Base-by-base conservation (phyloP, 2,888 invertebrate genomes). In the Habroteleia sp. region DNA sequence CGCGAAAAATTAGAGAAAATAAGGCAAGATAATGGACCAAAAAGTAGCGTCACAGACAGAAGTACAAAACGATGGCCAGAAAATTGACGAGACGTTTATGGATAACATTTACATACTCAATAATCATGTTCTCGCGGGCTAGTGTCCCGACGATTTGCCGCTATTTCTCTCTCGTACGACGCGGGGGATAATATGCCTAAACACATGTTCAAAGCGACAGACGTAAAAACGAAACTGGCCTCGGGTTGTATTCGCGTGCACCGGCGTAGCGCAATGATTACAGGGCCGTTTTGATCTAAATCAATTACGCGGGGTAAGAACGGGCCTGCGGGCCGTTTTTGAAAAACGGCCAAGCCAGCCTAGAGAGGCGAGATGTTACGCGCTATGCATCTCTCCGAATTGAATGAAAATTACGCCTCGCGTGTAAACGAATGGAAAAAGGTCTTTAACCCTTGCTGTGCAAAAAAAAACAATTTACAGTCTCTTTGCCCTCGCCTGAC, bases 211-310 rank as follows among this genome's bases (percentile, higher is more conserved):
- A 63, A 74, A 74, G 68, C 68, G 74, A 72, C 62, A 73, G 74
- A 65, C 74, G 68, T 72, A 74, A 76, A 72, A 76, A 71, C 71
- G 71, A 74, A 75, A 65, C 56, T 54, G 78, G 78, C 79, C 78
- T 72, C 76, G 58, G 76, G 72, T 77, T 56, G 58, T 25, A 77
- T 77, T 85, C 78, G 85, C 86, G 86, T 86, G 85, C 79, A 82
- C 69, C 83, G 82, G 81, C 81, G 58, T 79, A 74, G 74, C 72
- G 73, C 58, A 74, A 69, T 83, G 84, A 85, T 86, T 81, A 86
- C 80, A 86, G 84, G 81, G 82, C 81, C 78, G 74, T 76, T 79
- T 81, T 80, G 82, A 83, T 84, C 83, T 82, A 84, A 84, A 84
- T 84, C 84, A 84, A 83, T 84, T 82, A 77, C 44, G 73, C 74